phyloP scores from a whole-genome alignment of 2,888 invertebrate genomes.

The Amblyjoppa proteus region DNA sequence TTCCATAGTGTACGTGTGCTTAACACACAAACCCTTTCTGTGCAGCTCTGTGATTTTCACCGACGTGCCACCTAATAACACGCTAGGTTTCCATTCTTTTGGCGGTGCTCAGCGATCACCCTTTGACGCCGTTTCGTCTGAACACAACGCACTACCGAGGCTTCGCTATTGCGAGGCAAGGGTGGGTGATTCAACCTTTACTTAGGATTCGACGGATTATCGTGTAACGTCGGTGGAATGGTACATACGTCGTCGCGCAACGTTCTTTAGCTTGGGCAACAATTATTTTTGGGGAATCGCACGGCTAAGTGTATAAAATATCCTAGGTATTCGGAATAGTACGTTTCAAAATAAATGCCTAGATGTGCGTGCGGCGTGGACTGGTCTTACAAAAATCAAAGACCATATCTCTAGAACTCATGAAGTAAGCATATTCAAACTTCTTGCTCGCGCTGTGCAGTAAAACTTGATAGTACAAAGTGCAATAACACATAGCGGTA shows the following conservation, averaged over 20 bases:
- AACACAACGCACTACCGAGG: slow-evolving; percentile 42
- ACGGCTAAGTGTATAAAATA: too few relatives aligned
- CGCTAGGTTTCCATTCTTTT: slow-evolving; percentile 61
- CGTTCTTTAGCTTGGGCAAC: neutral
- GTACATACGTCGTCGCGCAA: neutral
- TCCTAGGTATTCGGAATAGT: too few relatives aligned
- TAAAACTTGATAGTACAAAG: too few relatives aligned
- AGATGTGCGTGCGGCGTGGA: too few relatives aligned
- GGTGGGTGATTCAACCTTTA: slow-evolving; percentile 52
- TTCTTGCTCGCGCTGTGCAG: too few relatives aligned
- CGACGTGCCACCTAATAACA: slow-evolving; percentile 59
- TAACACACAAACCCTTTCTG: slow-evolving; percentile 24
- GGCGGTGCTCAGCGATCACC: slow-evolving; percentile 60
- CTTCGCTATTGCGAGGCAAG: slow-evolving; percentile 51
- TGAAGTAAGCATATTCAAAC: too few relatives aligned
- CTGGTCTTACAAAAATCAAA: too few relatives aligned
- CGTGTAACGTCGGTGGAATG: slow-evolving; percentile 47
- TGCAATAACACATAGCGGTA: too few relatives aligned
- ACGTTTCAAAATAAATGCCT: too few relatives aligned
- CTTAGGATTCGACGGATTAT: slow-evolving; percentile 61
- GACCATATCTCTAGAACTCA: too few relatives aligned
- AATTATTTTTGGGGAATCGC: too few relatives aligned
- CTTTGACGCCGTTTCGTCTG: slow-evolving; percentile 60
- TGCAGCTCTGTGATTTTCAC: slow-evolving; percentile 54
- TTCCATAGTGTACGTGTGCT: slow-evolving; percentile 40